These are phyloP conservation scores for Hydropotes inermis DNA, from an alignment of 2,113 vertebrate genomes.

Conservation along the genomic window DNA sequence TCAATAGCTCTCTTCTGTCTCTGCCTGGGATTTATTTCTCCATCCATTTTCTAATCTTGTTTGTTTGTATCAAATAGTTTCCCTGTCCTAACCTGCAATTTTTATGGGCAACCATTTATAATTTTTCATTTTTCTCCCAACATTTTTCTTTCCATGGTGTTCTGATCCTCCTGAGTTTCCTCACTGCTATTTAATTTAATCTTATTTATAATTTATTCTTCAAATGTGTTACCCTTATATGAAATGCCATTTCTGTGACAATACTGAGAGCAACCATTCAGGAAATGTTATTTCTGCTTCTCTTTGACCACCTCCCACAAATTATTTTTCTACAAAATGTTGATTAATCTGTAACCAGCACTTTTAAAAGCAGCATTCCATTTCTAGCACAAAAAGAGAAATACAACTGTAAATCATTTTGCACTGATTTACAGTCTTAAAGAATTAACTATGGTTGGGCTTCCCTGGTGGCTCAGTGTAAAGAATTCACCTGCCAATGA, in stretches of 20 bases:
- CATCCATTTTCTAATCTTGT: constrained; percentile 20
- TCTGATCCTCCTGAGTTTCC: not conserved
- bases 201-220: constrained; percentile 61
- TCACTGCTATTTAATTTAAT: constrained; percentile 50
- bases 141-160: constrained; percentile 36
- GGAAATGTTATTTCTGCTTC: constrained; percentile 54
- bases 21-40: constrained; percentile 40
- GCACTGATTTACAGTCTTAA: constrained; percentile 67
- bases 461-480: not conserved
- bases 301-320: constrained; percentile 28
- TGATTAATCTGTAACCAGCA: constrained; percentile 37
- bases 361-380: constrained; percentile 50
- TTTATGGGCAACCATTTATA: constrained; percentile 51
- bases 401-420: constrained; percentile 68
- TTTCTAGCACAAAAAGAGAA: not conserved
- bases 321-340: constrained; percentile 29
- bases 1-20: not conserved
- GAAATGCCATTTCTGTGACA: constrained; percentile 60
- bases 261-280: constrained; percentile 29
- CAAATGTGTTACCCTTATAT: constrained; percentile 31
- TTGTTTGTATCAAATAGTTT: constrained; percentile 35
- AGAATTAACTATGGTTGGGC: constrained; percentile 70
- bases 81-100: not conserved
- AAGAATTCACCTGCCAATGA: not conserved
- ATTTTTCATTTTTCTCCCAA: constrained; percentile 45